Evolutionary conservation across 2,888 invertebrate species (phyloP).

Genomic region (Trachelus stipa): DNA sequence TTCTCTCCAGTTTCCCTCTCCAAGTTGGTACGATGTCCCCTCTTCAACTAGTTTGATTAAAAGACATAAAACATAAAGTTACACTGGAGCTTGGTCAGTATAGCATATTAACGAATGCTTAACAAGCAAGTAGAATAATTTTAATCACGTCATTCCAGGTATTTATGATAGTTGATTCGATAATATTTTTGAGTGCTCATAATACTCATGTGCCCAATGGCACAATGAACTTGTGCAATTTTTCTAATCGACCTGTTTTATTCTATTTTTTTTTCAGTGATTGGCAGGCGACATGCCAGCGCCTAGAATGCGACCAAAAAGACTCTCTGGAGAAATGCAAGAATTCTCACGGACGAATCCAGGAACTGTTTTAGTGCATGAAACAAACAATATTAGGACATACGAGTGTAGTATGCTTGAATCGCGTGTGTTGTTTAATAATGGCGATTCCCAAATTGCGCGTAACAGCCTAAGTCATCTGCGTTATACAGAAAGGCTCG

Average conservation of each 20-base stretch:
- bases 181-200: too few relatives aligned
- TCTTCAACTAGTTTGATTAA: too few relatives aligned
- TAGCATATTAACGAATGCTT: too few relatives aligned
- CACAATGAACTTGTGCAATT: neutral
- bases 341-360: constrained; percentile 22
- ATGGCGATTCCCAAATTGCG: constrained; percentile 1
- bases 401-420: constrained; percentile 32
- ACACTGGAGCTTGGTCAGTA: too few relatives aligned
- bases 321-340: constrained; percentile 41
- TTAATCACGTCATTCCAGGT: too few relatives aligned
- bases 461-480: neutral
- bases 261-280: constrained; percentile 40
- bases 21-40: too few relatives aligned
- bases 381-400: constrained; percentile 22
- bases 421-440: constrained; percentile 11
- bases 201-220: neutral
- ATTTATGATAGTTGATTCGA: too few relatives aligned
- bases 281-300: constrained; percentile 46
- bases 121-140: too few relatives aligned
- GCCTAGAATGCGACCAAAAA: constrained; percentile 36
- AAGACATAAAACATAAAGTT: too few relatives aligned
- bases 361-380: constrained; percentile 27
- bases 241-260: neutral
- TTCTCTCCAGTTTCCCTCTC: too few relatives aligned
- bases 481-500: constrained; percentile 14